A percentile compares a stretch with the other conserved stretches of the same genome.
These are phyloP conservation scores for Hippocampus kuda DNA, from an alignment of 2,797 vertebrate genomes.

Conservation along the genomic window DNA sequence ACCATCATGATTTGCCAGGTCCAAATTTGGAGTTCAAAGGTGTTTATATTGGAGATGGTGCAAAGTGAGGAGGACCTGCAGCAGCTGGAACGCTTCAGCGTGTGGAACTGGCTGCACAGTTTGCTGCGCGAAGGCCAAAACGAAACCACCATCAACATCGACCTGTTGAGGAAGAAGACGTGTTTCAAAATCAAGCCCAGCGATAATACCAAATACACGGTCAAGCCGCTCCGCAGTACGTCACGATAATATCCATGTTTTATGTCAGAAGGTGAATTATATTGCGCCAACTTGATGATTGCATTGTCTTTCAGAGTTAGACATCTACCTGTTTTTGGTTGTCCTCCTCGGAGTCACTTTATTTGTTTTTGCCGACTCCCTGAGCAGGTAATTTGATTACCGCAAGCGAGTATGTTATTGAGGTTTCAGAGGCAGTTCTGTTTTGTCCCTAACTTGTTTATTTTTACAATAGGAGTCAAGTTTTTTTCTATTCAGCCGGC, in stretches of 20 bases:
- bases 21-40: slow-evolving; percentile 72
- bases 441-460: not conserved
- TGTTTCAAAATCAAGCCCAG: slow-evolving; percentile 82
- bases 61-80: slow-evolving; percentile 78
- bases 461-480: slow-evolving; percentile 71
- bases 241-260: slow-evolving; percentile 1
- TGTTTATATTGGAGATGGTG: slow-evolving; percentile 78
- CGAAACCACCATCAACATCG: slow-evolving; percentile 77
- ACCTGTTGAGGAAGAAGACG: slow-evolving; percentile 77
- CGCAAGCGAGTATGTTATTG: not conserved
- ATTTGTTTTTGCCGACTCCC: slow-evolving; percentile 77
- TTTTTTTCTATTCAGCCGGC: slow-evolving; percentile 90
- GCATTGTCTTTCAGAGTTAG: slow-evolving; percentile 71
- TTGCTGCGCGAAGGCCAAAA: slow-evolving; percentile 79
- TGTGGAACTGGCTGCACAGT: slow-evolving; percentile 71
- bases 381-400: slow-evolving; percentile 78
- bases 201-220: slow-evolving; percentile 58
- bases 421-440: not conserved
- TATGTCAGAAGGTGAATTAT: not conserved
- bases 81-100: slow-evolving; percentile 73
- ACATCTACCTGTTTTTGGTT: slow-evolving; percentile 79
- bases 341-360: slow-evolving; percentile 78
- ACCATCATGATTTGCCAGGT: slow-evolving; percentile 61
- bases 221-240: slow-evolving; percentile 74
- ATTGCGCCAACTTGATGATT: not conserved